These are phyloP conservation scores for Pecten maximus DNA, from an alignment of 2,888 invertebrate genomes.

Conservation along the genomic window DNA sequence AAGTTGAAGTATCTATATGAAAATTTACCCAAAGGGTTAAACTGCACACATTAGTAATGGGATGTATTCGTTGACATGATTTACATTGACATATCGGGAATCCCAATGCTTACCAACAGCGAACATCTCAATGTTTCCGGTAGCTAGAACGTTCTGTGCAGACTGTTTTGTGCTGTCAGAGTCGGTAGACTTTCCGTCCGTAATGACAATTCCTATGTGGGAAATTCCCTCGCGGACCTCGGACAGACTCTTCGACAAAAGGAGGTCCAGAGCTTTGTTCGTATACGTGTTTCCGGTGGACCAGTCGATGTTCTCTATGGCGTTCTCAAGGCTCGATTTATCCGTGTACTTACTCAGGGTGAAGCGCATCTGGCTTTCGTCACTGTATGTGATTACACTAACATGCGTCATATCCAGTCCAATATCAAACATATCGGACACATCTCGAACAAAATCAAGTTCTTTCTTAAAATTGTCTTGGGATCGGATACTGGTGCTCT, in stretches of 20 bases:
- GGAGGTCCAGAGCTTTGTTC: slow-evolving; percentile 38
- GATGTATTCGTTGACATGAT: no score
- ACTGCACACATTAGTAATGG: no score
- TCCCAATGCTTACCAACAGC: slow-evolving; percentile 59
- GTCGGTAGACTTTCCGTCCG: slow-evolving; percentile 55
- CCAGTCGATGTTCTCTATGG: slow-evolving; percentile 40
- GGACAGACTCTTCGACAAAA: slow-evolving; percentile 16
- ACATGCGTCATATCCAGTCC: slow-evolving; percentile 59
- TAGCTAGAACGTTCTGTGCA: slow-evolving; percentile 51
- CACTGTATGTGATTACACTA: slow-evolving; percentile 57
- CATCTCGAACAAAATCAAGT: slow-evolving; percentile 54
- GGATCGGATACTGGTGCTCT: slow-evolving; percentile 59
- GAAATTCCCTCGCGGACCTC: slow-evolving; percentile 45
- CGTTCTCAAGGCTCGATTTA: slow-evolving; percentile 39
- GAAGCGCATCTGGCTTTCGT: slow-evolving; percentile 49
- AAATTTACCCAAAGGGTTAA: no score
- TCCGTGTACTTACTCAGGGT: slow-evolving; percentile 52
- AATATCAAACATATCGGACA: slow-evolving; percentile 56
- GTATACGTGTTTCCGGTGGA: slow-evolving; percentile 46
- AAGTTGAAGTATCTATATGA: no score
- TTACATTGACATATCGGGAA: no score
- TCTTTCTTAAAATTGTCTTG: slow-evolving; percentile 59
- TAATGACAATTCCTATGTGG: slow-evolving; percentile 48
- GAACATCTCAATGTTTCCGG: slow-evolving; percentile 56
- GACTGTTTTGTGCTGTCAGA: slow-evolving; percentile 49